phyloP scores from a whole-genome alignment of 1,140 invertebrate species.

The Pseudomyrmex cubaensis region DNA sequence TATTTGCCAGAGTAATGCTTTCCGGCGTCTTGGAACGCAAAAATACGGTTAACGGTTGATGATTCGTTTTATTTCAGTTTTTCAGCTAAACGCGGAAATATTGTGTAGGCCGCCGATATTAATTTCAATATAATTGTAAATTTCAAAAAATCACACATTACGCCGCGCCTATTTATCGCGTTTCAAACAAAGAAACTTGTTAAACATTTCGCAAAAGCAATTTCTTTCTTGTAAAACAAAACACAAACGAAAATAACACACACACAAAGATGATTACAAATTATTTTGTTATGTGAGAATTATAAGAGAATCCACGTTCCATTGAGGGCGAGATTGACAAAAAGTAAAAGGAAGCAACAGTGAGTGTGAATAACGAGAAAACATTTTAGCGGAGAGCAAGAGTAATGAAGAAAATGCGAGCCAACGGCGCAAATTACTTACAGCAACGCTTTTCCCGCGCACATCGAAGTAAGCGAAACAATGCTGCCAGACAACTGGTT shows the following conservation, averaged over 20 bases:
- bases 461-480: conserved; percentile 46
- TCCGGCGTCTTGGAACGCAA: neutral
- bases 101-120: too few relatives aligned
- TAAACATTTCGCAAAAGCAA: neutral
- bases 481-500: conserved; percentile 47
- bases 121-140: too few relatives aligned
- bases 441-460: conserved; percentile 11
- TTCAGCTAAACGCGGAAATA: too few relatives aligned
- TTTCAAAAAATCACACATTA: too few relatives aligned
- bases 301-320: conserved; percentile 24
- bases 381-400: conserved; percentile 42
- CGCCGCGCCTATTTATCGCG: too few relatives aligned
- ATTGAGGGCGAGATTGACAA: conserved; percentile 24
- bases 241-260: neutral
- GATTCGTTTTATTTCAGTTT: too few relatives aligned
- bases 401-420: conserved; percentile 58
- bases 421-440: conserved; percentile 50
- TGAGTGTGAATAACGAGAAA: conserved; percentile 51
- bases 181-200: neutral
- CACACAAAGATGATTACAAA: conserved; percentile 15
- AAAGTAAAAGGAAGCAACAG: conserved; percentile 12
- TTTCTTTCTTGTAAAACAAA: too few relatives aligned
- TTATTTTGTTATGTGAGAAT: conserved; percentile 21
- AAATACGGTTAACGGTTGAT: neutral
- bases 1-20: conserved; percentile 19